Evolutionary conservation across 2,888 invertebrate species (phyloP).

Genomic region (Hemistola chrysoprasaria): DNA sequence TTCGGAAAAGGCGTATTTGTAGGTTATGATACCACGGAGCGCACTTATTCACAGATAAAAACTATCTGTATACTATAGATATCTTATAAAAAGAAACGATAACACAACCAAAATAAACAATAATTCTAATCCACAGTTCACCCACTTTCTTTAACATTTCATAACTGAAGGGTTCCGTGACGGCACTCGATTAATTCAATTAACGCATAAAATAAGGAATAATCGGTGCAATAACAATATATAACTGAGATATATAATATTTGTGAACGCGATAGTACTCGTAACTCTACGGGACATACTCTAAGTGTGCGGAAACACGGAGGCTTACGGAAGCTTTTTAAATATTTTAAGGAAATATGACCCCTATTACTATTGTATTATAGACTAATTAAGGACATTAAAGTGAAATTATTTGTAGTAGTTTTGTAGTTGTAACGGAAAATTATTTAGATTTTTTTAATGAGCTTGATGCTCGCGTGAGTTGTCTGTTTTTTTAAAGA

Average conservation of each 20-base stretch:
- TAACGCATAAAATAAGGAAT: constrained; percentile 71
- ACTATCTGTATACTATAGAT: too few relatives aligned
- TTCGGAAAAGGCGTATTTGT: too few relatives aligned
- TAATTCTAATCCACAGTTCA: constrained; percentile 12
- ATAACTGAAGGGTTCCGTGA: constrained; percentile 53
- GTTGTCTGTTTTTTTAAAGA: too few relatives aligned
- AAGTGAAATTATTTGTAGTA: too few relatives aligned
- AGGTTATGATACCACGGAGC: too few relatives aligned
- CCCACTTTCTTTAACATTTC: constrained; percentile 8
- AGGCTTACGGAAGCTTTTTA: constrained; percentile 21
- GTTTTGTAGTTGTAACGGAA: neutral
- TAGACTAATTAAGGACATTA: too few relatives aligned
- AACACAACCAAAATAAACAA: constrained; percentile 1
- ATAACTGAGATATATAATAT: constrained; percentile 72
- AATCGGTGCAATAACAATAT: constrained; percentile 72
- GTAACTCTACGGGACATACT: constrained; percentile 22
- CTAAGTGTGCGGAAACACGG: constrained; percentile 50
- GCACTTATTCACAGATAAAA: too few relatives aligned
- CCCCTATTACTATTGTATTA: too few relatives aligned
- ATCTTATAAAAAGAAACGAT: too few relatives aligned
- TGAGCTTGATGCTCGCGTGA: too few relatives aligned
- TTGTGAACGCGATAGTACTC: constrained; percentile 56
- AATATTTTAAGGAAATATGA: too few relatives aligned
- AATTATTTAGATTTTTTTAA: too few relatives aligned
- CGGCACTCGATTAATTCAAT: constrained; percentile 70